Conservation (phyloP, 2,797 vertebrate species). For the Urocyon cinereoargenteus region DNA sequence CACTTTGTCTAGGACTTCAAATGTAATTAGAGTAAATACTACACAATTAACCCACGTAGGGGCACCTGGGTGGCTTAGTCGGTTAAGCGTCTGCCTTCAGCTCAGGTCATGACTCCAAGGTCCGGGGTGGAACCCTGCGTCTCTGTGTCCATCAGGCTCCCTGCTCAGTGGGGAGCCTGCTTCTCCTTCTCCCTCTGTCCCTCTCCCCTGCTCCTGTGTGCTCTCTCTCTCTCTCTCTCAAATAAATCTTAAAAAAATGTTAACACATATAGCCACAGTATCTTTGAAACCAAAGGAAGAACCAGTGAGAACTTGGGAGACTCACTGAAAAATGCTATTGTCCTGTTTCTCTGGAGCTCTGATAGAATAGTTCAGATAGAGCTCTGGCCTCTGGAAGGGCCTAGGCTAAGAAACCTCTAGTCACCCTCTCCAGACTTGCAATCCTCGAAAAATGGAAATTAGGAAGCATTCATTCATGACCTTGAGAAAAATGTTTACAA, state of each 20-base stretch:
- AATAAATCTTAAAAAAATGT: neutral
- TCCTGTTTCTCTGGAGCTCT: neutral
- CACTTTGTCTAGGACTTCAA: neutral
- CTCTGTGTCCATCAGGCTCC: neutral
- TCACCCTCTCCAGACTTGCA: slow-evolving; percentile 44
- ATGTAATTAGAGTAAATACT: neutral
- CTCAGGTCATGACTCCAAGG: neutral
- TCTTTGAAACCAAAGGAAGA: neutral
- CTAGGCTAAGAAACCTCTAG: neutral
- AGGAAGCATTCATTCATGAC: slow-evolving; percentile 58
- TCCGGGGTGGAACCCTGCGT: neutral
- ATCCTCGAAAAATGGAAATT: slow-evolving; percentile 39
- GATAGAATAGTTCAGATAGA: neutral
- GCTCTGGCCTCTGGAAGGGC: neutral
- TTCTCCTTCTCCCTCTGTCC: neutral
- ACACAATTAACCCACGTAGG: neutral
- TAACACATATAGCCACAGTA: neutral
- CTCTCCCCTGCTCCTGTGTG: neutral
- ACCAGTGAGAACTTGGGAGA: neutral
- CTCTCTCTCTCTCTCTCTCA: neutral
- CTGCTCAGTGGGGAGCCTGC: neutral
- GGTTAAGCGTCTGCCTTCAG: neutral
- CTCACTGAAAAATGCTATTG: neutral
- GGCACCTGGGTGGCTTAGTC: neutral
- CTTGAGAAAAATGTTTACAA: slow-evolving; percentile 59